Conservation (phyloP, 2,113 vertebrate species). For the Trogon melanurus region DNA sequence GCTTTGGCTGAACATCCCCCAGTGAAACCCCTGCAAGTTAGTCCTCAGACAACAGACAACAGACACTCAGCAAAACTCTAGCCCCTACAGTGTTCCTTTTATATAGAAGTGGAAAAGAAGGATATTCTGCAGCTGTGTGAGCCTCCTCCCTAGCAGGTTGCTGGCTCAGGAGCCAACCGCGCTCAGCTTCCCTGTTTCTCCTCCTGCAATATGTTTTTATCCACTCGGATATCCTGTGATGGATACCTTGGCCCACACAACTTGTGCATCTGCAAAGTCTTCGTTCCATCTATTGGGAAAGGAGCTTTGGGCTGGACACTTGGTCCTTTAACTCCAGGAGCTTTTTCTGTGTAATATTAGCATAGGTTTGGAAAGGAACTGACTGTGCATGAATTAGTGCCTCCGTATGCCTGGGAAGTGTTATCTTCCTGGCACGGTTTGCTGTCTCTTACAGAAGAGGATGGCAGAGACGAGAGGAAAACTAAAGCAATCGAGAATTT, state of each 20-base stretch:
- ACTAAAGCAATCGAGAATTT: neutral
- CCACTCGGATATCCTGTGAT: neutral
- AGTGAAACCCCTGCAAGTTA: neutral
- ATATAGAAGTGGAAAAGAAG: neutral
- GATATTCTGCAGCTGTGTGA: neutral
- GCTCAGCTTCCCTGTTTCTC: neutral
- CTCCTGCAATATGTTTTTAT: no score
- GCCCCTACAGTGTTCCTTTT: neutral
- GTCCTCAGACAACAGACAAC: neutral
- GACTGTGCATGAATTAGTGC: neutral
- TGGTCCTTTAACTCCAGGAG: neutral
- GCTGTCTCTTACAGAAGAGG: neutral
- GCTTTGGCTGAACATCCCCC: neutral
- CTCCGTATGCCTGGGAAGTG: neutral
- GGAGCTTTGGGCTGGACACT: neutral
- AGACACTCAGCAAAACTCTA: neutral
- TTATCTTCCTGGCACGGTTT: neutral
- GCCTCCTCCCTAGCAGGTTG: neutral
- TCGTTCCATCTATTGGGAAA: neutral
- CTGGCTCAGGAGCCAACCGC: neutral
- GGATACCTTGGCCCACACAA: neutral
- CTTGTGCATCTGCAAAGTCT: neutral
- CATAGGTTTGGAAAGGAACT: neutral
- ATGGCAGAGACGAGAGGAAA: neutral
- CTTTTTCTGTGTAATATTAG: neutral